phyloP scores from a whole-genome alignment of 2,113 vertebrate species.

The Grammomys dolichurus region DNA sequence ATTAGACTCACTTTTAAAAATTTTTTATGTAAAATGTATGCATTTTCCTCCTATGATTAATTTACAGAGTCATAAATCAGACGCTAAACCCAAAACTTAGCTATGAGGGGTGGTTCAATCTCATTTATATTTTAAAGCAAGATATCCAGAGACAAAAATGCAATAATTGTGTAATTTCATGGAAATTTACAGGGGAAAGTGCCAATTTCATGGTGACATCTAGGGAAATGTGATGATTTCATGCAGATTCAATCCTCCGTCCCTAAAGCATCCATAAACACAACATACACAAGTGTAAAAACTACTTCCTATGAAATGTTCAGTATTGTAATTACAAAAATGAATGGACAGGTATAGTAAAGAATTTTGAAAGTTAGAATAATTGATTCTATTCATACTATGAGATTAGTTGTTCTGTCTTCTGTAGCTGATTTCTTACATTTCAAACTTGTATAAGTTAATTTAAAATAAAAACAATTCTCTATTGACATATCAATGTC shows the following conservation, averaged over 20 bases:
- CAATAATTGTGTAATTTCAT: slow-evolving; percentile 83
- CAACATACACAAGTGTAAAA: slow-evolving; percentile 31
- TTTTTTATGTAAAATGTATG: neutral
- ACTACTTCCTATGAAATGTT: neutral
- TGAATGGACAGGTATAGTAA: neutral
- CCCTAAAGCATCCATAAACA: slow-evolving; percentile 60
- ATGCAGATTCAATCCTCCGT: slow-evolving; percentile 75
- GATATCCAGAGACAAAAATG: slow-evolving; percentile 74
- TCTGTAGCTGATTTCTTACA: neutral
- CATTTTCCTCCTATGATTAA: slow-evolving; percentile 20
- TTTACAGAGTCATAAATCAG: slow-evolving; percentile 58
- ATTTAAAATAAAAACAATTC: slow-evolving; percentile 18
- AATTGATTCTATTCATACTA: slow-evolving; percentile 2
- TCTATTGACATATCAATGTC: neutral
- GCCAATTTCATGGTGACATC: slow-evolving; percentile 79
- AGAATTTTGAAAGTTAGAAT: slow-evolving; percentile 40
- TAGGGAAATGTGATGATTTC: slow-evolving; percentile 81
- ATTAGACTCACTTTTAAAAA: neutral
- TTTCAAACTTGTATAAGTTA: neutral
- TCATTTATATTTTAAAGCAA: slow-evolving; percentile 69
- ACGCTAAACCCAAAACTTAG: neutral
- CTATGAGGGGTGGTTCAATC: neutral
- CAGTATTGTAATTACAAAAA: slow-evolving; percentile 29
- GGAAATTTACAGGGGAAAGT: slow-evolving; percentile 80
- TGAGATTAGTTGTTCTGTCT: neutral